Evolutionary conservation across 2,888 invertebrate genomes (phyloP).

Genomic region (Patella caerulea): DNA sequence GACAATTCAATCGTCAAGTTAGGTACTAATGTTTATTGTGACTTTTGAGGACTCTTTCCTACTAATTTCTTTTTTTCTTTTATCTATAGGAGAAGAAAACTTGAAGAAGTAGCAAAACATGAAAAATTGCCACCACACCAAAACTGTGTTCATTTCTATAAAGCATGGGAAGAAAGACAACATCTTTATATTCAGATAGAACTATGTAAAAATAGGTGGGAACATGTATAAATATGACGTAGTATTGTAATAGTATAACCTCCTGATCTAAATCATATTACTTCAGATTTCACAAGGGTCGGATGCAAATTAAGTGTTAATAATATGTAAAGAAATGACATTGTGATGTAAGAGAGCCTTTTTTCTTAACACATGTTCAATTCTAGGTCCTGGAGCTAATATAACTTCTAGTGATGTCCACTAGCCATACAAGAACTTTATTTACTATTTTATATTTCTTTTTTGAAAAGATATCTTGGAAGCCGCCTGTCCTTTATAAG

Average conservation of each 20-base stretch:
- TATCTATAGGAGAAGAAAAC: conserved; percentile 72
- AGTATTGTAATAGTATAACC: no score
- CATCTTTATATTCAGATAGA: conserved; percentile 82
- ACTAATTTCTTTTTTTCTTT: conserved; percentile 3
- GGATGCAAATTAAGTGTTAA: no score
- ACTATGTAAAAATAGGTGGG: conserved; percentile 76
- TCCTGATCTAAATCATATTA: no score
- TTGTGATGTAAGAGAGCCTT: no score
- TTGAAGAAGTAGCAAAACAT: conserved; percentile 80
- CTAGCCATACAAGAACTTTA: background rate
- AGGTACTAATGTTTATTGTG: background rate
- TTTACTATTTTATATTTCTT: conserved; percentile 9
- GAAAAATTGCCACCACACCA: conserved; percentile 79
- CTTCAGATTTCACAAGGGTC: no score
- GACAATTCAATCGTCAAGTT: background rate
- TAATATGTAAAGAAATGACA: no score
- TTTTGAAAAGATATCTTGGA: background rate
- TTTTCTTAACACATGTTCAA: no score
- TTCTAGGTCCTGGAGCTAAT: background rate
- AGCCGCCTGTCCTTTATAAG: no score
- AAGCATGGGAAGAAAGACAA: conserved; percentile 83
- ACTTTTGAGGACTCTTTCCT: background rate
- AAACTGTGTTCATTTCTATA: conserved; percentile 79
- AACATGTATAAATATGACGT: no score
- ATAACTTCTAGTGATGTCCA: background rate